Evolutionary conservation across 2,888 invertebrate genomes (phyloP).

Genomic region (Cancer borealis): DNA sequence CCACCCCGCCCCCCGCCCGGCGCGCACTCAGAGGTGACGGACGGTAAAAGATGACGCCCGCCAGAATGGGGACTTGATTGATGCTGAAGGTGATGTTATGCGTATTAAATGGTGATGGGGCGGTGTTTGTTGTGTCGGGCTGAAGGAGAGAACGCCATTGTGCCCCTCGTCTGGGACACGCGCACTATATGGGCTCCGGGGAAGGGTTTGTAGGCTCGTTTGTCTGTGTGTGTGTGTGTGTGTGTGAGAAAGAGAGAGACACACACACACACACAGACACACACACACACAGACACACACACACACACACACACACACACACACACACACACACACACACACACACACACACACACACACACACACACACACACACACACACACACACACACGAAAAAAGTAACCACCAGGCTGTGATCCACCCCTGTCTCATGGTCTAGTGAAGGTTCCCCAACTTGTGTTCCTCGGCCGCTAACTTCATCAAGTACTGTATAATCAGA

Average conservation of each 20-base stretch:
- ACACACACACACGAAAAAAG: no score
- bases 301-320: no score
- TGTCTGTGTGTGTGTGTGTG: conserved; percentile 17
- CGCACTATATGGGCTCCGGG: conserved; percentile 46
- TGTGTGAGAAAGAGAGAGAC: conserved; percentile 2
- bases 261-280: no score
- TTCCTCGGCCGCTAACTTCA: not conserved
- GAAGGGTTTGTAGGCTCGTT: conserved; percentile 46
- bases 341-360: no score
- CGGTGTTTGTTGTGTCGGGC: conserved; percentile 54
- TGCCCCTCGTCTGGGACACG: conserved; percentile 21
- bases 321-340: no score
- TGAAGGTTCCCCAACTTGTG: not conserved
- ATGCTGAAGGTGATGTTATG: conserved; percentile 56
- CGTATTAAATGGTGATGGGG: conserved; percentile 59
- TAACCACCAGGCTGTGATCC: not conserved
- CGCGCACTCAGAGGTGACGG: conserved; percentile 40
- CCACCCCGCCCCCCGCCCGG: not conserved
- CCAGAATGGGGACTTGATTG: conserved; percentile 59
- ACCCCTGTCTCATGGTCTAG: not conserved
- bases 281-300: no score
- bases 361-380: no score
- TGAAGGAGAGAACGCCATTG: conserved; percentile 26
- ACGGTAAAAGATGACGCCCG: conserved; percentile 46
- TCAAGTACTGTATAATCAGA: conserved; percentile 15